Conservation (phyloP, 2,797 vertebrate genomes). For the Sebastiscus albofasciatus region DNA sequence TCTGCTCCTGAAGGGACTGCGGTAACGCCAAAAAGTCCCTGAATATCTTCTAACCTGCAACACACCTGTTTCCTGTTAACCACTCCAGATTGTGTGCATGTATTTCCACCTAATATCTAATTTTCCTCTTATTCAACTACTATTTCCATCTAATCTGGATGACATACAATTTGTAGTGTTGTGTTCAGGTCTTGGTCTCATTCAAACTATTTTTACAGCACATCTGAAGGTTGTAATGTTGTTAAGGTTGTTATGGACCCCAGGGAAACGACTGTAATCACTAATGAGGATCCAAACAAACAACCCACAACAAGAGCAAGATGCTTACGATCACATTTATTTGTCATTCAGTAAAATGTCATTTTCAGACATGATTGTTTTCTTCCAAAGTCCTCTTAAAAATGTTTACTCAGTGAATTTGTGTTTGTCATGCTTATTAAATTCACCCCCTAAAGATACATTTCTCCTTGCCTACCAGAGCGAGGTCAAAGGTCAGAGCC, state of each 20-base stretch:
- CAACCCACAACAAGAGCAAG: conserved; percentile 31
- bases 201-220: conserved; percentile 13
- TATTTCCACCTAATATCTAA: background rate
- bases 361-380: conserved; percentile 22
- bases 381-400: conserved; percentile 20
- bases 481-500: background rate
- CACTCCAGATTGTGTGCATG: background rate
- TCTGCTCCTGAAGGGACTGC: conserved; percentile 36
- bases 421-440: background rate
- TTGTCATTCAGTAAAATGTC: conserved; percentile 13
- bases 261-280: conserved; percentile 8
- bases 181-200: background rate
- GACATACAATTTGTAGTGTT: conserved; percentile 2
- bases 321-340: conserved; percentile 2
- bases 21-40: conserved; percentile 9
- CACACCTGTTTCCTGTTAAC: conserved; percentile 45
- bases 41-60: conserved; percentile 23
- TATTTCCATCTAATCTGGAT: background rate
- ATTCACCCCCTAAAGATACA: background rate
- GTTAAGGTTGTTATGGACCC: conserved; percentile 16
- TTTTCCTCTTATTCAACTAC: background rate
- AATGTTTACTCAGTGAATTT: background rate
- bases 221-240: conserved; percentile 27
- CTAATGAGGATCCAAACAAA: conserved; percentile 39
- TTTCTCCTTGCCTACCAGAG: background rate